phyloP scores from a whole-genome alignment of 2,888 invertebrate species.

The Xylophagus ater region DNA sequence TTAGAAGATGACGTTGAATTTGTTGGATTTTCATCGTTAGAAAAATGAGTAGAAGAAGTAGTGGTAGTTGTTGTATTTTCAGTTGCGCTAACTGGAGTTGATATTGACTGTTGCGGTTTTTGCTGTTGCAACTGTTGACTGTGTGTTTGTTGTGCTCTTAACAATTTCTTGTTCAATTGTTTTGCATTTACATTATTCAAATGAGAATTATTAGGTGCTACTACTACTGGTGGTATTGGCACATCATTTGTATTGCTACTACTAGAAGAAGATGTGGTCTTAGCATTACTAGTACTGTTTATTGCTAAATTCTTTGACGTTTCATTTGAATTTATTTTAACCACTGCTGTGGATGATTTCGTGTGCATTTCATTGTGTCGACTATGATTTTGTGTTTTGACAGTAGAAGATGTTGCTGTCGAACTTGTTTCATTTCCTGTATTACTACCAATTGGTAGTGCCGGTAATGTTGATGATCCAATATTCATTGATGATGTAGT shows the following conservation, averaged over 20 bases:
- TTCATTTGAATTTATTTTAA: too few relatives aligned
- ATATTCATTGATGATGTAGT: slow-evolving; percentile 14
- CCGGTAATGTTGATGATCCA: slow-evolving; percentile 20
- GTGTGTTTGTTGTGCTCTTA: slow-evolving; percentile 36
- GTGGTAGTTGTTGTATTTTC: slow-evolving; percentile 7
- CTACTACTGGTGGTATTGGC: slow-evolving; percentile 2
- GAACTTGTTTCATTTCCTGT: slow-evolving; percentile 5
- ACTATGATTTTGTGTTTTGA: not conserved
- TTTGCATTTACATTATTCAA: slow-evolving; percentile 17
- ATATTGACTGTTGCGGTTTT: slow-evolving; percentile 8
- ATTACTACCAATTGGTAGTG: slow-evolving; percentile 15
- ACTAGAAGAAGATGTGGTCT: slow-evolving; percentile 13
- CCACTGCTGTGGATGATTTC: too few relatives aligned
- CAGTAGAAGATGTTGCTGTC: not conserved
- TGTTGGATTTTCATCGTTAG: slow-evolving; percentile 23
- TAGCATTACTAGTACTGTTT: slow-evolving; percentile 1
- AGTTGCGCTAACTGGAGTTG: slow-evolving; percentile 12
- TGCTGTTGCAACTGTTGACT: slow-evolving; percentile 15
- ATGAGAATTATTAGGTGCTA: slow-evolving; percentile 12
- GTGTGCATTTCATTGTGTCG: not conserved
- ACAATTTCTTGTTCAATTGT: slow-evolving; percentile 36
- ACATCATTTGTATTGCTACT: slow-evolving; percentile 13
- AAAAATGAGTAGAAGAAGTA: slow-evolving; percentile 12
- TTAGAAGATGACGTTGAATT: slow-evolving; percentile 23
- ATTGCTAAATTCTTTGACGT: slow-evolving; percentile 4